Conservation (phyloP, 2,888 invertebrate genomes). For the Ctenicera cuprea region DNA sequence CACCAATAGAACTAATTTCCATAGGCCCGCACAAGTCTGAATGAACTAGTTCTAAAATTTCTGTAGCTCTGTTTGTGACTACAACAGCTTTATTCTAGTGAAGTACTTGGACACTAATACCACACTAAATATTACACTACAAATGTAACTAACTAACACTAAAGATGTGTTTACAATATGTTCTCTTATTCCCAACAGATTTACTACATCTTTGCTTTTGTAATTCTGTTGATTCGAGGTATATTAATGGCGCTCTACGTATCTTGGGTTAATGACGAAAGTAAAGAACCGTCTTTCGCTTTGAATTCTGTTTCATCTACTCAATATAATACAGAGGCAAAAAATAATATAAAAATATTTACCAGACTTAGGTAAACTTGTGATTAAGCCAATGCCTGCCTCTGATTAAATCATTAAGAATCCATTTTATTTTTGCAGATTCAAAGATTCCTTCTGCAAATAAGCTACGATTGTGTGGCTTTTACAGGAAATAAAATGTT, state of each 20-base stretch:
- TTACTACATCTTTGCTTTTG: conserved; percentile 80
- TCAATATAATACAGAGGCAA: conserved; percentile 53
- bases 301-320: conserved; percentile 42
- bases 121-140: too few species aligned
- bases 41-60: too few species aligned
- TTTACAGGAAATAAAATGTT: conserved; percentile 49
- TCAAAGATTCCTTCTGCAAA: conserved; percentile 44
- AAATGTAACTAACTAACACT: too few species aligned
- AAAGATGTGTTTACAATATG: too few species aligned
- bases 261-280: conserved; percentile 66
- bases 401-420: too few species aligned
- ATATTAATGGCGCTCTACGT: conserved; percentile 70
- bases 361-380: background rate
- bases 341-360: background rate
- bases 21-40: too few species aligned
- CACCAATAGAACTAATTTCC: too few species aligned
- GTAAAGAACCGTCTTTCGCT: conserved; percentile 69
- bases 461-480: conserved; percentile 37
- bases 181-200: too few species aligned
- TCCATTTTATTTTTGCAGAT: conserved; percentile 15
- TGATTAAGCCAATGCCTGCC: too few species aligned
- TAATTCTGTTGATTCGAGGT: conserved; percentile 78
- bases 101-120: too few species aligned
- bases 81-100: too few species aligned
- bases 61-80: too few species aligned